Conservation (phyloP, 1,140 invertebrate genomes). For the Brachionus manjavacas region DNA sequence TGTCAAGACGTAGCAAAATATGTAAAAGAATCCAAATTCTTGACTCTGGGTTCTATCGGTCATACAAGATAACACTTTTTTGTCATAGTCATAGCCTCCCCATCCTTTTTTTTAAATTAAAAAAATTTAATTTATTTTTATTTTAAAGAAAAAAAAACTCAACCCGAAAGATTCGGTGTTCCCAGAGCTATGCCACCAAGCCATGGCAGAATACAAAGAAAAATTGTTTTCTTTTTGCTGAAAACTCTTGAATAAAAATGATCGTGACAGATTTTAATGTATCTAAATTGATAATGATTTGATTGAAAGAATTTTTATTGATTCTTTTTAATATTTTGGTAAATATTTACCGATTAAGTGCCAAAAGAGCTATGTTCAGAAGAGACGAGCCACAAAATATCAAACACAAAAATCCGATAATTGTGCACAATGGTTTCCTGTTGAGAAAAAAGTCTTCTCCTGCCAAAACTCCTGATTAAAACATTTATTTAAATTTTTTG, state of each 20-base stretch:
- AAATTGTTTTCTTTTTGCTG: not conserved
- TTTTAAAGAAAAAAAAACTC: not conserved
- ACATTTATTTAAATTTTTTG: not conserved
- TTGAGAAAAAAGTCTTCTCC: conserved; percentile 19
- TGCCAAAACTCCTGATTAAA: not conserved
- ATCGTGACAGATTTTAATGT: conserved; percentile 23
- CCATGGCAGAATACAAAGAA: not conserved
- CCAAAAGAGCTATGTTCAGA: not conserved
- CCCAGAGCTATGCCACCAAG: not conserved
- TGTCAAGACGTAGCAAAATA: conserved; percentile 7
- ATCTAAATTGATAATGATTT: not conserved
- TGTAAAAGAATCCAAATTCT: conserved; percentile 19
- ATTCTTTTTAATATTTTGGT: not conserved
- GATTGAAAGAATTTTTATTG: not conserved
- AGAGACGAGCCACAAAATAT: conserved; percentile 5
- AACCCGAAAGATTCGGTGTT: not conserved
- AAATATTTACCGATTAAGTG: not conserved
- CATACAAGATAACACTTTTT: conserved; percentile 14
- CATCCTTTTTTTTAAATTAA: not conserved
- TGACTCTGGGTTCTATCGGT: conserved; percentile 17
- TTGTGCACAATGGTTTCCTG: not conserved
- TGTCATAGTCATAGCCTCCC: conserved; percentile 33
- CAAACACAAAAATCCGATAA: not conserved
- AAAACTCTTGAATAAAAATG: not conserved
- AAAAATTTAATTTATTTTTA: not conserved